These are phyloP conservation scores for Bellardia bayeri DNA, from an alignment of 2,888 invertebrate species.

Conservation along the genomic window DNA sequence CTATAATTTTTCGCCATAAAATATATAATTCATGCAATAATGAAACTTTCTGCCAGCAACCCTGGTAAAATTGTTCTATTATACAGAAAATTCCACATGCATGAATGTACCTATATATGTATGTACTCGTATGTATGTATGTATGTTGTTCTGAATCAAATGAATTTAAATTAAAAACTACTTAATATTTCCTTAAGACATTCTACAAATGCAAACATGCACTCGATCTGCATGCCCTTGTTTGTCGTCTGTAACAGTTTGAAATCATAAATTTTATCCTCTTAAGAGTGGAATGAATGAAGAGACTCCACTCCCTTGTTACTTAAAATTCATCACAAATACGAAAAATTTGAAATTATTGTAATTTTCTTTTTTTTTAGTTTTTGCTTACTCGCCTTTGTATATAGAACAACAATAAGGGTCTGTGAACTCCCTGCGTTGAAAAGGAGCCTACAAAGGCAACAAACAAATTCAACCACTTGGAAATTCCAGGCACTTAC, in stretches of 20 bases:
- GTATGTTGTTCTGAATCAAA: neutral
- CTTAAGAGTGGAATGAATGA: constrained; percentile 43
- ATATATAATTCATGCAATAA: too few relatives aligned
- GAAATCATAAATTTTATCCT: constrained; percentile 68
- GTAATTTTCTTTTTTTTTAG: constrained; percentile 38
- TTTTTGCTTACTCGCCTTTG: constrained; percentile 2
- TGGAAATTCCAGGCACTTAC: constrained; percentile 72
- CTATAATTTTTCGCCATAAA: too few relatives aligned
- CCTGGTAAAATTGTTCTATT: neutral
- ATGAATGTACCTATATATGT: neutral
- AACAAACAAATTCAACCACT: constrained; percentile 62
- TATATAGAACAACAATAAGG: constrained; percentile 44
- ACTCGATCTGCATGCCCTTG: constrained; percentile 43
- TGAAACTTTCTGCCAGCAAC: neutral
- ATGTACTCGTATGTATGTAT: too few relatives aligned
- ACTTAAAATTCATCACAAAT: constrained; percentile 61
- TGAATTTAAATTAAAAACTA: constrained; percentile 46
- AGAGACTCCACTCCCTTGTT: constrained; percentile 58
- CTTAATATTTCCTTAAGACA: constrained; percentile 48
- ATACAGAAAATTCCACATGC: neutral
- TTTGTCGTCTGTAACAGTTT: constrained; percentile 21
- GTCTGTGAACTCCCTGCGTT: constrained; percentile 58
- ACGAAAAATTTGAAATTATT: constrained; percentile 54
- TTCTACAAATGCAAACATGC: constrained; percentile 50
- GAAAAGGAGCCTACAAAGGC: constrained; percentile 62